Evolutionary conservation across 2,888 invertebrate genomes (phyloP), one percentile per base, ranked within the genome.

Genomic region (Ectemnius cavifrons): DNA sequence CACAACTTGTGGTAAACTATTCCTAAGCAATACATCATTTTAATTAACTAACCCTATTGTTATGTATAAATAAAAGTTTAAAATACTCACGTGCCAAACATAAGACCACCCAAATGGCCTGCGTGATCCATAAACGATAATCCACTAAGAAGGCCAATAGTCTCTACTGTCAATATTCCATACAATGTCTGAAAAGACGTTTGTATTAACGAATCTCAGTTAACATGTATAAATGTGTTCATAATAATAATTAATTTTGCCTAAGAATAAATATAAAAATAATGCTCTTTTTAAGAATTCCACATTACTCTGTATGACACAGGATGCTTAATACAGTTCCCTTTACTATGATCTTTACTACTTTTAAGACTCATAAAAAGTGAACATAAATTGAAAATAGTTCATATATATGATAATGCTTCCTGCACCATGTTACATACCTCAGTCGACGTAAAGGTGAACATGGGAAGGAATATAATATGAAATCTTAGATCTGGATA

Each of bases 81-180:
- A 47, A 70, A 18, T 27, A 79, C 95, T 93, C 92, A 97, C 96
- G 99, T 94, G 92, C 99, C 99, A 92, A 96, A 97, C 56, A 96
- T 88, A 57, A 96, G 96, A 46, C 99, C 99, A 18, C 98, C 98
- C 78, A 99, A 94, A 94, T 99, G 99, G n/a, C 98, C 99, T 0
- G 99, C 99, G 91, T 99, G 99, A 91, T 99, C 99, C 88, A 99
- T 97, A 84, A 97, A 93, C 89, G 94, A 95, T 98, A 98, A 99
- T 57, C 97, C 94, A 73, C 97, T 89, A 6, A 97, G 67, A 57
- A 98, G 93, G 28, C 99, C 99, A 27, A 95, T 93, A 20, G 95
- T 90, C 90, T 99, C 99, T 68, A 99, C 91, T 11, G 94, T 94
- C 91, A 99, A 94, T 67, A 99, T 93, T 16, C 94, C 95, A 92